These are phyloP conservation scores for Hyperopisus bebe DNA, from an alignment of 2,113 vertebrate genomes.

Conservation along the genomic window DNA sequence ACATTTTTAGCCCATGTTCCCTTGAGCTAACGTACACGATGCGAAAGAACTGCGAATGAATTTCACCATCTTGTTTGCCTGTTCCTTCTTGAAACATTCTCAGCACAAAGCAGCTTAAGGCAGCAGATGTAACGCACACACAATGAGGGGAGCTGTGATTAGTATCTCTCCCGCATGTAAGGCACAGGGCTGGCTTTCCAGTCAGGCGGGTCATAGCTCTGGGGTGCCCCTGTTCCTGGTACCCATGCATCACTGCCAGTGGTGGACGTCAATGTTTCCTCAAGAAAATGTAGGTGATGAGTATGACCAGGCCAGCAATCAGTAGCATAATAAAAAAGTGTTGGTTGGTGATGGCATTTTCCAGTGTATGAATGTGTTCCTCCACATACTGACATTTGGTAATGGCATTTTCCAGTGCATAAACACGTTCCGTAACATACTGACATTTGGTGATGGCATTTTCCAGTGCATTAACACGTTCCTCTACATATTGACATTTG, in stretches of 20 bases:
- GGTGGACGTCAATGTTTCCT: slow-evolving; percentile 53
- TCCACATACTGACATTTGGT: slow-evolving; percentile 34
- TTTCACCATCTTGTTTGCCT: neutral
- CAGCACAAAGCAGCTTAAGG: slow-evolving; percentile 28
- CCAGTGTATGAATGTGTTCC: slow-evolving; percentile 64
- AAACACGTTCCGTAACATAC: too few relatives aligned
- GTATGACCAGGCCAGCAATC: slow-evolving; percentile 46
- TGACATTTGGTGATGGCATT: too few relatives aligned
- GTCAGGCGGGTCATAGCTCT: too few relatives aligned
- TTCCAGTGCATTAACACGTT: too few relatives aligned
- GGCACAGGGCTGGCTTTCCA: neutral
- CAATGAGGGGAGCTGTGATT: neutral
- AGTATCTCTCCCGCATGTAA: slow-evolving; percentile 24
- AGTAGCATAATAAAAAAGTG: slow-evolving; percentile 61
- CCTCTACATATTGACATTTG: too few relatives aligned
- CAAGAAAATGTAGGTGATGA: slow-evolving; percentile 61
- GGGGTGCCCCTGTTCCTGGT: neutral
- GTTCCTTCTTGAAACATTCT: neutral
- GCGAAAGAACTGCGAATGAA: neutral
- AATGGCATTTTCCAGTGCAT: too few relatives aligned
- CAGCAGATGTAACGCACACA: neutral
- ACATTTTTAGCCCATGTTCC: neutral
- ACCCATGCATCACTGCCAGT: neutral
- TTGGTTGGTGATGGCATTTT: slow-evolving; percentile 57
- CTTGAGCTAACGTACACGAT: neutral